These are phyloP conservation scores for Brachyopa scutellaris DNA, from an alignment of 2,888 invertebrate genomes.

Conservation along the genomic window DNA sequence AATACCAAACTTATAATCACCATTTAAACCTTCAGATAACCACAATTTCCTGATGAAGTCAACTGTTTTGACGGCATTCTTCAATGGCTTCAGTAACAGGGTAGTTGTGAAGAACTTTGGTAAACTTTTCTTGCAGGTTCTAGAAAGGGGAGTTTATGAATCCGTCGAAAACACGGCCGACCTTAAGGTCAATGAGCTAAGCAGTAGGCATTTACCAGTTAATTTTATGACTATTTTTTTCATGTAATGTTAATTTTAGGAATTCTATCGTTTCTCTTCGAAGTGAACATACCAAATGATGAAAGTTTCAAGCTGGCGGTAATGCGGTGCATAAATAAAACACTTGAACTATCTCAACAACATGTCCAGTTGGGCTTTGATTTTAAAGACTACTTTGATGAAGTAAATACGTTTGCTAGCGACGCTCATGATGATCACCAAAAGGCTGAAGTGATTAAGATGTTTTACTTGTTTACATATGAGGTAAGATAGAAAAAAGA, in stretches of 20 bases:
- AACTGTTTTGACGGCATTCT: conserved; percentile 75
- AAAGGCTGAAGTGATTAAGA: conserved; percentile 76
- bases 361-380: conserved; percentile 77
- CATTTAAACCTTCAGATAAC: conserved; percentile 22
- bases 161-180: conserved; percentile 74
- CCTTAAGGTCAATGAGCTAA: conserved; percentile 78
- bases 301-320: conserved; percentile 74
- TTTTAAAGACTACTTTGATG: conserved; percentile 77
- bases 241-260: conserved; percentile 72
- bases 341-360: conserved; percentile 76
- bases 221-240: too few species aligned
- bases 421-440: conserved; percentile 73
- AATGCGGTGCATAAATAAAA: conserved; percentile 77
- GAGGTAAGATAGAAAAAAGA: conserved; percentile 73
- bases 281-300: conserved; percentile 74
- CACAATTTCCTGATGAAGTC: conserved; percentile 76
- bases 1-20: not conserved
- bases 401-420: conserved; percentile 72
- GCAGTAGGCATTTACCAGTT: conserved; percentile 77
- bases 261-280: conserved; percentile 78
- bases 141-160: conserved; percentile 78
- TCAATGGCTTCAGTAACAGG: conserved; percentile 75
- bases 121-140: conserved; percentile 75
- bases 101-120: conserved; percentile 76
- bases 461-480: conserved; percentile 76